Percentiles rank a stretch among this genome's conserved stretches.
phyloP scores from a whole-genome alignment of 2,113 vertebrate genomes.

The Dicaeum eximium region DNA sequence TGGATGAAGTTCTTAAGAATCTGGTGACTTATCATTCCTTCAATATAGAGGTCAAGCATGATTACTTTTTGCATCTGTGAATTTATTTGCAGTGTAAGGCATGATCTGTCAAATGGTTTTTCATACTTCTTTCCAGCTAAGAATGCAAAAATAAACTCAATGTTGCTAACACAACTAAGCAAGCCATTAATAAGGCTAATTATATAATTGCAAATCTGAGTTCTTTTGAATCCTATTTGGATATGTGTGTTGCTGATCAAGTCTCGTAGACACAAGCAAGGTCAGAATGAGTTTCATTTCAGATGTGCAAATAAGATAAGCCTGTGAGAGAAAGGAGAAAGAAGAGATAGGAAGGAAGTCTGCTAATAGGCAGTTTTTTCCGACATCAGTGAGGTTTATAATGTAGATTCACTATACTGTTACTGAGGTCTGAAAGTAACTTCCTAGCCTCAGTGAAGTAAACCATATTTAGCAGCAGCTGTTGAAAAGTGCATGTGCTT shows the following conservation, averaged over 20 bases:
- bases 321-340: neutral
- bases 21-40: neutral
- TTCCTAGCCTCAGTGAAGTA: slow-evolving; percentile 12
- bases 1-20: neutral
- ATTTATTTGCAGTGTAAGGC: neutral
- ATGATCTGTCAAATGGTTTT: neutral
- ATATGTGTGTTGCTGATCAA: neutral
- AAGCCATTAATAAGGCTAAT: neutral
- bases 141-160: neutral
- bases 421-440: neutral
- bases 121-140: neutral
- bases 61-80: neutral
- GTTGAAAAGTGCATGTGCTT: neutral
- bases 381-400: neutral
- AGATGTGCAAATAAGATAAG: neutral
- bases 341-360: neutral
- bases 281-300: neutral
- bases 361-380: neutral
- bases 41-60: neutral
- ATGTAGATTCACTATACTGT: neutral
- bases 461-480: neutral
- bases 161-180: neutral
- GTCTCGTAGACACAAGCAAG: neutral
- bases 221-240: neutral
- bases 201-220: neutral